These are phyloP conservation scores for Pemphredon lugubris DNA, from an alignment of 2,888 invertebrate species.

Conservation along the genomic window DNA sequence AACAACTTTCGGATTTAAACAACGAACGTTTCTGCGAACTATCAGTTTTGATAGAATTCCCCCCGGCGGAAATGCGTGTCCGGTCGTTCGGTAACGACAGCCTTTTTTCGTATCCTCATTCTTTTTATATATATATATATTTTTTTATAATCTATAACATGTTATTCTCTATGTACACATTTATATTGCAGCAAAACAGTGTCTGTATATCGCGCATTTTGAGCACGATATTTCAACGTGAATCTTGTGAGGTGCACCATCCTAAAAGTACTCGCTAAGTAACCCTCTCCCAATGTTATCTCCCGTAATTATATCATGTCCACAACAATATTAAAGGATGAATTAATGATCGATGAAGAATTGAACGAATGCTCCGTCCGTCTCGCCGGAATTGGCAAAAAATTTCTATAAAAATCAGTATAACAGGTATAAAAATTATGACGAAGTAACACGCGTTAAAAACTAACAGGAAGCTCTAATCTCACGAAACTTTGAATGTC, in stretches of 20 bases:
- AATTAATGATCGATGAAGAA: not conserved
- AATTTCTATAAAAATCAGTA: conserved; percentile 44
- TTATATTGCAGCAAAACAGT: conserved; percentile 79
- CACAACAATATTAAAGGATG: not conserved
- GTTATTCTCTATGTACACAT: conserved; percentile 79
- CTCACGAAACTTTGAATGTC: not conserved
- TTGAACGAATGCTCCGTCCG: not conserved
- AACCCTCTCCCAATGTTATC: conserved; percentile 41
- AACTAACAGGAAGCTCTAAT: conserved; percentile 14
- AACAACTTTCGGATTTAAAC: no score
- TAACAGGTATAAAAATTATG: conserved; percentile 50
- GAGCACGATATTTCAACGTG: conserved; percentile 50
- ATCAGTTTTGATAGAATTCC: no score
- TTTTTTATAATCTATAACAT: conserved; percentile 74
- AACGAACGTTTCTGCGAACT: no score
- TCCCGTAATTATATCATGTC: not conserved
- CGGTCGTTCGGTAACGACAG: conserved; percentile 55
- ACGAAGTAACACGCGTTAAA: conserved; percentile 16
- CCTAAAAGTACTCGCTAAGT: conserved; percentile 49
- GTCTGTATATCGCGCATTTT: conserved; percentile 61
- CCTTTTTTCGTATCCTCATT: conserved; percentile 71
- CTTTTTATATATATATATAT: conserved; percentile 65
- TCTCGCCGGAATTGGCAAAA: conserved; percentile 5
- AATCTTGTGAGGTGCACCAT: conserved; percentile 43
- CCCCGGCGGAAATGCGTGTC: conserved; percentile 74